Conservation (phyloP, 2,113 vertebrate species). For the Callipepla californica region DNA sequence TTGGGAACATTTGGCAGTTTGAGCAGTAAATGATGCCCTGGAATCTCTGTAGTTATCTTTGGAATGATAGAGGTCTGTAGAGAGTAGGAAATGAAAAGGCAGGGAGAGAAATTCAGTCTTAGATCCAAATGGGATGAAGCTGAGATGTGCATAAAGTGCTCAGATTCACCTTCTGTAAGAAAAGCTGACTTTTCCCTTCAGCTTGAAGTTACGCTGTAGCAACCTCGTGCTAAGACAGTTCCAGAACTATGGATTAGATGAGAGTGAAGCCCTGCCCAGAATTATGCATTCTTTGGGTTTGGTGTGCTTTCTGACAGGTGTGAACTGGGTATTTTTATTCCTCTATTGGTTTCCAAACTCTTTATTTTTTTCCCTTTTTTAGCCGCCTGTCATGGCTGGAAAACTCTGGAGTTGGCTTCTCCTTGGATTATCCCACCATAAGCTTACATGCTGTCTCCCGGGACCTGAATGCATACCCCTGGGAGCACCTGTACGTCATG, state of each 20-base stretch:
- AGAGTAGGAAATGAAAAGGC: neutral
- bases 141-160: neutral
- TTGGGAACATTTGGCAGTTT: neutral
- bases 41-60: neutral
- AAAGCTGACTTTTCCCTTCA: neutral
- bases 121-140: neutral
- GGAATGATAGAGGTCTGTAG: neutral
- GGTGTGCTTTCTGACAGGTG: neutral
- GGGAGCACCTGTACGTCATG: conserved; percentile 97
- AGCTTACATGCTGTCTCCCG: conserved; percentile 94
- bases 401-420: conserved; percentile 90
- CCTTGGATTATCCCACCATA: conserved; percentile 93
- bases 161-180: neutral
- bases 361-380: neutral
- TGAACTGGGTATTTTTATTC: neutral
- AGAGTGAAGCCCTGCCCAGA: neutral
- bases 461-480: conserved; percentile 87
- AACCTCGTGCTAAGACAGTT: neutral
- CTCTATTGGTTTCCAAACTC: neutral
- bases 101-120: neutral
- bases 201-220: neutral
- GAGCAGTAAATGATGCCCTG: neutral
- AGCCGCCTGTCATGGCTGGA: conserved; percentile 94
- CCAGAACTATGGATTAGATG: rapidly evolving
- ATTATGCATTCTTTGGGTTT: no score